Conservation (phyloP, 2,888 invertebrate species). For the Aspidiotus rigidus region DNA sequence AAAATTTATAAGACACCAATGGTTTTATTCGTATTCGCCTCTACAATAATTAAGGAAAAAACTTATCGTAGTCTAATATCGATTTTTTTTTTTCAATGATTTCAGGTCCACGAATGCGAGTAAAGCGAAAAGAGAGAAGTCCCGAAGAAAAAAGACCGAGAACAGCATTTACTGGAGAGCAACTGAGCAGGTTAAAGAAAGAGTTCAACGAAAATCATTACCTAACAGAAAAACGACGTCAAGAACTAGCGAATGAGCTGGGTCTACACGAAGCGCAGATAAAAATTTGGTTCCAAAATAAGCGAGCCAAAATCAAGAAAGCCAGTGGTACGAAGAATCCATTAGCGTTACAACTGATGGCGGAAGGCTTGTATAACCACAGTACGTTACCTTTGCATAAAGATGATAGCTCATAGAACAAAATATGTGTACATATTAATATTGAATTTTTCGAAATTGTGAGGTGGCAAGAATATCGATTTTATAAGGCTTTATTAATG, state of each 20-base stretch:
- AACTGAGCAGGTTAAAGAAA: slow-evolving; percentile 78
- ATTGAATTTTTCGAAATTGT: too few species aligned
- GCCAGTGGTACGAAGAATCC: slow-evolving; percentile 75
- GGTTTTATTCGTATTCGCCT: too few species aligned
- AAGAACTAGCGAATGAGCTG: slow-evolving; percentile 80
- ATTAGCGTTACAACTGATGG: slow-evolving; percentile 81
- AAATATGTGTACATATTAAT: slow-evolving; percentile 42
- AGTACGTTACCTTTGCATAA: slow-evolving; percentile 66
- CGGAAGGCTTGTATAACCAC: slow-evolving; percentile 89
- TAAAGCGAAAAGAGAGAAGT: slow-evolving; percentile 45
- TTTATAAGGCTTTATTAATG: too few species aligned
- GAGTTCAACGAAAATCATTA: slow-evolving; percentile 90
- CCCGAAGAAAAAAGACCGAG: slow-evolving; percentile 76
- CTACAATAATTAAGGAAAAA: too few species aligned
- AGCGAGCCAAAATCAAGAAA: slow-evolving; percentile 93
- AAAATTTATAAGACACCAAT: too few species aligned
- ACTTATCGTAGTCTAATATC: too few species aligned
- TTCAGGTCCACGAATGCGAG: slow-evolving; percentile 53
- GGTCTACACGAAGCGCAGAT: slow-evolving; percentile 93
- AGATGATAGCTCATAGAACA: slow-evolving; percentile 50
- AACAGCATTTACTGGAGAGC: slow-evolving; percentile 92
- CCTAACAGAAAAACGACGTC: slow-evolving; percentile 82
- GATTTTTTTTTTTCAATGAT: neutral
- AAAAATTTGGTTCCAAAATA: slow-evolving; percentile 97
- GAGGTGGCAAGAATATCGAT: too few species aligned